phyloP scores from a whole-genome alignment of 2,797 vertebrate genomes.

The Acropternis orthonyx region DNA sequence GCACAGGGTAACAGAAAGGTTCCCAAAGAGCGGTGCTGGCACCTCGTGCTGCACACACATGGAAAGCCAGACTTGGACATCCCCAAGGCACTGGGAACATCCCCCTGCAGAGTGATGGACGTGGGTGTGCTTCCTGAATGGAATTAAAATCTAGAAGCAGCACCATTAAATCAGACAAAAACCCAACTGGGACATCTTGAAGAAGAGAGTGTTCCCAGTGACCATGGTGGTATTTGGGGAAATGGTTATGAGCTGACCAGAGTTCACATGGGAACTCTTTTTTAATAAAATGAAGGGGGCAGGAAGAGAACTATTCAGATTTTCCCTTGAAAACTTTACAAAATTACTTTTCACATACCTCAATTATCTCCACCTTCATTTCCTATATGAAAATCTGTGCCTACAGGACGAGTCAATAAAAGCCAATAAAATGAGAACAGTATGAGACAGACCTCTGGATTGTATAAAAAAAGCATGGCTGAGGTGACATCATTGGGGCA shows the following conservation, averaged over 20 bases:
- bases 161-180: not conserved
- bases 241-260: not conserved
- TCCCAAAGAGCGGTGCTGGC: not conserved
- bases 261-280: not conserved
- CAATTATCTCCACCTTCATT: not conserved
- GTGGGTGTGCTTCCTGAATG: not conserved
- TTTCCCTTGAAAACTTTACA: not conserved
- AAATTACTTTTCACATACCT: not conserved
- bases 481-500: constrained; percentile 11
- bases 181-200: not conserved
- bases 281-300: not conserved
- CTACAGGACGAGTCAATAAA: not conserved
- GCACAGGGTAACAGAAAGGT: not conserved
- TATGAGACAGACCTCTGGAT: not conserved
- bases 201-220: not conserved
- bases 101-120: not conserved
- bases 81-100: not conserved
- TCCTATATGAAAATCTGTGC: not conserved
- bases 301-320: not conserved
- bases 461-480: not conserved
- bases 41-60: accelerated
- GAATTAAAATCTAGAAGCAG: not conserved
- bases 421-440: not conserved
- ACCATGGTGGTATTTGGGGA: not conserved
- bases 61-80: accelerated